These are phyloP conservation scores for Percopsis transmontana DNA, from an alignment of 2,113 vertebrate species.

Conservation along the genomic window DNA sequence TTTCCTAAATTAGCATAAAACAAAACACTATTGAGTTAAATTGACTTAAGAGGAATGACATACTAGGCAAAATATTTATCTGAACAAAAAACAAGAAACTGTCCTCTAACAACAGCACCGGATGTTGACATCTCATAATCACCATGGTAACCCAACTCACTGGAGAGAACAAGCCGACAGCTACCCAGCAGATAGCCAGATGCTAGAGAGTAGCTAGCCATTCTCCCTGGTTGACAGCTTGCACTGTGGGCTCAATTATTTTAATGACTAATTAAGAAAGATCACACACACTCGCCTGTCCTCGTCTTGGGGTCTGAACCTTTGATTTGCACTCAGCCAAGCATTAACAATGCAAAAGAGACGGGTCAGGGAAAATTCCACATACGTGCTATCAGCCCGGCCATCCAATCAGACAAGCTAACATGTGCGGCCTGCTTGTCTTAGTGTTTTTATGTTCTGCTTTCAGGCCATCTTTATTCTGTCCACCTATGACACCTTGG, in stretches of 20 bases:
- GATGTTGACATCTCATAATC: not conserved
- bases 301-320: slow-evolving; percentile 7
- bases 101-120: not conserved
- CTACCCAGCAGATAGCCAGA: not conserved
- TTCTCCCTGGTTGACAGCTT: slow-evolving; percentile 9
- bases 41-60: not conserved
- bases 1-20: not conserved
- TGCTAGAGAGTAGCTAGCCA: not conserved
- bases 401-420: slow-evolving; percentile 19
- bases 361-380: slow-evolving; percentile 45
- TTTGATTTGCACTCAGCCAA: slow-evolving; percentile 17
- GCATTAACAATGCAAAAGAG: slow-evolving; percentile 34
- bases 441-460: slow-evolving; percentile 9
- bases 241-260: slow-evolving; percentile 24
- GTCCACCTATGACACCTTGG: not conserved
- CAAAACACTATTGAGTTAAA: not conserved
- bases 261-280: slow-evolving; percentile 22
- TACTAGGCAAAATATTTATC: not conserved
- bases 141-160: not conserved
- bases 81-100: not conserved
- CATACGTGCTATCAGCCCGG: slow-evolving; percentile 8
- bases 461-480: no score
- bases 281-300: slow-evolving; percentile 27
- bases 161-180: not conserved
- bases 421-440: not conserved